phyloP scores from a whole-genome alignment of 2,113 vertebrate genomes.

The Triplophysa dalaica region DNA sequence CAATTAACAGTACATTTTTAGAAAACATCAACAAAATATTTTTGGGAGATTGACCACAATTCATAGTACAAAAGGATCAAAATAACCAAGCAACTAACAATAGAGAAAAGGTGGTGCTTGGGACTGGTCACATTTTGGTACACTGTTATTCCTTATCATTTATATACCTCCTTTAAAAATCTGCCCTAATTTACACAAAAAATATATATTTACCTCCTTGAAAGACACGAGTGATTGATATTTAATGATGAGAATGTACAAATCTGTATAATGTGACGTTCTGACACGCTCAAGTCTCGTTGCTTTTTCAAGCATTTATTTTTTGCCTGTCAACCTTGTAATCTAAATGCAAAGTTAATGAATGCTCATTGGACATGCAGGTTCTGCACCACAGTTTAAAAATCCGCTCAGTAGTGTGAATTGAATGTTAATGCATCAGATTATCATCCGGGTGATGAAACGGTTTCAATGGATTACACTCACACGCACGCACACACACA shows the following conservation, averaged over 20 bases:
- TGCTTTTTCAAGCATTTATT: neutral
- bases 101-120: too few relatives aligned
- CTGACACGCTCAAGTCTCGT: neutral
- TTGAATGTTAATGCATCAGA: conserved; percentile 51
- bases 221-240: neutral
- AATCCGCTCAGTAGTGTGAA: conserved; percentile 36
- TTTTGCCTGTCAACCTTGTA: conserved; percentile 36
- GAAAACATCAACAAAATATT: too few relatives aligned
- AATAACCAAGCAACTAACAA: too few relatives aligned
- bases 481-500: neutral
- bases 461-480: conserved; percentile 35
- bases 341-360: conserved; percentile 59
- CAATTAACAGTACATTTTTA: too few relatives aligned
- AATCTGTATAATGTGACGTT: neutral
- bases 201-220: neutral
- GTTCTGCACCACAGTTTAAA: conserved; percentile 46
- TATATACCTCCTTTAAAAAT: neutral
- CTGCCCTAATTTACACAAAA: neutral
- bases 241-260: neutral
- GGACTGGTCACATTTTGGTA: too few relatives aligned
- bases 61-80: too few relatives aligned
- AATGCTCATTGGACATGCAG: conserved; percentile 47
- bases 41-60: too few relatives aligned
- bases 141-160: neutral
- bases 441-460: conserved; percentile 51